Percentiles rank a stretch among this genome's conserved stretches.
phyloP scores from a whole-genome alignment of 2,888 invertebrate species.

The Plebejus anna region DNA sequence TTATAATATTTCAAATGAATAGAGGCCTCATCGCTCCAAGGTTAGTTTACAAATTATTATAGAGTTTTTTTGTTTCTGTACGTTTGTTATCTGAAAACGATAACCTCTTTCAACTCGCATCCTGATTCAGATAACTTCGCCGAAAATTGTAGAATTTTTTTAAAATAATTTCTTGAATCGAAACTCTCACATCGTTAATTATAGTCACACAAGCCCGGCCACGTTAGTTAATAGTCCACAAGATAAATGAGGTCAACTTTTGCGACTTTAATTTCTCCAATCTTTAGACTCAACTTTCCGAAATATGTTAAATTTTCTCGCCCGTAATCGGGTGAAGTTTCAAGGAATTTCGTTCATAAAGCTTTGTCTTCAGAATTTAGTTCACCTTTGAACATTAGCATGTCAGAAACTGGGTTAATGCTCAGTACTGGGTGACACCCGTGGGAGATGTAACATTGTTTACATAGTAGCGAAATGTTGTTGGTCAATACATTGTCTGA shows the following conservation, averaged over 20 bases:
- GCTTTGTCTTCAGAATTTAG: slow-evolving; percentile 5
- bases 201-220: neutral
- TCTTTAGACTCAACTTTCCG: neutral
- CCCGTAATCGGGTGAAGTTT: neutral
- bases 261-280: neutral
- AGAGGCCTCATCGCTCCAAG: neutral
- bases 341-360: neutral
- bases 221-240: neutral
- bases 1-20: neutral
- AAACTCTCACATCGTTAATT: neutral
- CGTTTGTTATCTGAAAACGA: neutral
- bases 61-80: neutral
- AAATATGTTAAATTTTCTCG: neutral
- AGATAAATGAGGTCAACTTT: neutral
- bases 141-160: neutral
- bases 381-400: neutral
- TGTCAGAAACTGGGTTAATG: neutral
- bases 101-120: slow-evolving; percentile 16
- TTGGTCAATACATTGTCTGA: slow-evolving; percentile 3
- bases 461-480: neutral
- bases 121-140: slow-evolving; percentile 2
- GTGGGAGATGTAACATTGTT: neutral
- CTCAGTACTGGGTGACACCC: neutral
- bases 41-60: neutral
- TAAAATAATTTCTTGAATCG: neutral